These are phyloP conservation scores for Trichechus manatus DNA, from an alignment of 2,113 vertebrate species.

Conservation along the genomic window DNA sequence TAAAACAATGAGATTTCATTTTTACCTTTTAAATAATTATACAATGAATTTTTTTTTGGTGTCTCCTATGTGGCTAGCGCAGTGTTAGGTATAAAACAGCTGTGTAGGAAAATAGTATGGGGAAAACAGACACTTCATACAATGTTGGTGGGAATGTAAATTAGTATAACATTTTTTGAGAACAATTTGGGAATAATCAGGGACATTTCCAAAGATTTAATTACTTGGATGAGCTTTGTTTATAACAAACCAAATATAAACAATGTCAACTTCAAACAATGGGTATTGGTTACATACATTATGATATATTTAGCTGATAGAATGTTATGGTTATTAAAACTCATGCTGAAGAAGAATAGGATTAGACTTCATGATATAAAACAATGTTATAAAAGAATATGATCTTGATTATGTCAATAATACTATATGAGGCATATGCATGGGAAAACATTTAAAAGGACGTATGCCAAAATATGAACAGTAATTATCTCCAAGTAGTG, in stretches of 20 bases:
- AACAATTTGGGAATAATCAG: neutral
- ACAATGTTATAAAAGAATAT: neutral
- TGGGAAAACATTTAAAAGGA: too few species aligned
- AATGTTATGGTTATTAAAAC: neutral
- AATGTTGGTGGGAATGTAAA: neutral
- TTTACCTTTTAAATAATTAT: neutral
- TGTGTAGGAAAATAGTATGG: neutral
- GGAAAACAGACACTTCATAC: neutral
- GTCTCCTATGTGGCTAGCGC: neutral
- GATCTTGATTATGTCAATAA: neutral
- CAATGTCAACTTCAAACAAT: too few species aligned
- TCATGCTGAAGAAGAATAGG: slow-evolving; percentile 33
- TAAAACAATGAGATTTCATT: neutral
- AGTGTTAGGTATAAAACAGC: neutral
- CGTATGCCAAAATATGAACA: too few species aligned
- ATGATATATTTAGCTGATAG: too few species aligned
- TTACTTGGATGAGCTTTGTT: neutral
- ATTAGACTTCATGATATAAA: neutral
- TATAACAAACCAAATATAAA: too few species aligned
- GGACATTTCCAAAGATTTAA: neutral
- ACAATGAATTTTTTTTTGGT: too few species aligned
- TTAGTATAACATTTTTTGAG: neutral
- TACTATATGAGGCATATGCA: too few species aligned
- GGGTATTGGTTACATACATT: too few species aligned
- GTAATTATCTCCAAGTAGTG: too few species aligned